Conservation (phyloP, 2,888 invertebrate species). For the Acheta domesticus region DNA sequence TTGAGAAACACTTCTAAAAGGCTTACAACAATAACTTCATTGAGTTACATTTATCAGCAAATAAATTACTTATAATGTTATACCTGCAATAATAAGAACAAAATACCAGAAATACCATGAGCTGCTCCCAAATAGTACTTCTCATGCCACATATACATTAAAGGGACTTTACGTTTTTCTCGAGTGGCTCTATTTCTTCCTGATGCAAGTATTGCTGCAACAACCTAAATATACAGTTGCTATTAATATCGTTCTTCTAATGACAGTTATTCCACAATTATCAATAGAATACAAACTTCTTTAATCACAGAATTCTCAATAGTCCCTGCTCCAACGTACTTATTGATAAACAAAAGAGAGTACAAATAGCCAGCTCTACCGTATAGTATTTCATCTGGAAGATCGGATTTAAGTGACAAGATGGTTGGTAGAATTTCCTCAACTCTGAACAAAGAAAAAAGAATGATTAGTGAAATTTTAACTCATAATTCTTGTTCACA, state of each 20-base stretch:
- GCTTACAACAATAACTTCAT: too few relatives aligned
- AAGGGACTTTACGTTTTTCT: conserved; percentile 57
- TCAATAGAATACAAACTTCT: background rate
- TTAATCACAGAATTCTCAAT: conserved; percentile 49
- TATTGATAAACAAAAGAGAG: conserved; percentile 70
- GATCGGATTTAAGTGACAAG: conserved; percentile 51
- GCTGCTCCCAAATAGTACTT: conserved; percentile 85
- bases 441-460: background rate
- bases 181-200: conserved; percentile 60
- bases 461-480: background rate
- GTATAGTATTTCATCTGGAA: conserved; percentile 80
- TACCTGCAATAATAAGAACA: conserved; percentile 77
- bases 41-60: too few relatives aligned
- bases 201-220: conserved; percentile 57
- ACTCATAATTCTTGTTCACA: too few relatives aligned
- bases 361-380: conserved; percentile 81
- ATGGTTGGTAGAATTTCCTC: conserved; percentile 52
- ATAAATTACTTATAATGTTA: conserved; percentile 32
- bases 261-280: background rate
- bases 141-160: conserved; percentile 85
- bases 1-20: too few relatives aligned
- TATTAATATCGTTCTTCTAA: background rate
- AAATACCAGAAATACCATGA: conserved; percentile 82
- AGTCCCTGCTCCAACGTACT: conserved; percentile 57
- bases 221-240: conserved; percentile 52